Base-by-base conservation (phyloP, 2,113 vertebrate genomes). In the Bambusicola thoracicus region DNA sequence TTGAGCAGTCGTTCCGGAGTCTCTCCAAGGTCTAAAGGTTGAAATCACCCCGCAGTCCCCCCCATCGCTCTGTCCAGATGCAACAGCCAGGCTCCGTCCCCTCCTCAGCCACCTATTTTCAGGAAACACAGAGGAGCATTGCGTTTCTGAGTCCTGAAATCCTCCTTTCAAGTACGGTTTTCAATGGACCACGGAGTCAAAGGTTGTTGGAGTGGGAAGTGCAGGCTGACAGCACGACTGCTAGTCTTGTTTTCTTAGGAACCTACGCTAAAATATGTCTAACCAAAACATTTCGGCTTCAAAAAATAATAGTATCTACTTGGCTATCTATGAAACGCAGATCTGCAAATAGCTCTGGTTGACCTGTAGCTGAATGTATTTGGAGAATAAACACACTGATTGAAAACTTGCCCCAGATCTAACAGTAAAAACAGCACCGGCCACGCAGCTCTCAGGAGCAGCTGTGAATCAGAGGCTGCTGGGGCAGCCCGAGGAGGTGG, bases 191-290 rank as follows among this genome's bases (percentile, higher is more conserved):
- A 0, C 44, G 61, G 53, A 95, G 82, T 59, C 85, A 95, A 83
- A 95, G 90, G 85, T 70, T 70, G 73, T 36, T 93, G 43, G 94
- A 95, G 83, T 83, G 85, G 92, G 92, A 96, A 95, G 65, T 92
- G 80, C 1, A 9, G 69, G 73, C 76, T 69, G 85, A 94, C 68
- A 91, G 81, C 7, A 0, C 0, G 2, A 91, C 69, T 93, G 88
- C 67, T 51, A 78, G 85, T 34, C 85, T 78, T 96, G 85, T 96
- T 96, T 96, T 95, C 92, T 93, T 96, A 93, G 90, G 93, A 96
- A 95, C 68, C 68, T 83, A 85, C 0, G 80, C 92, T 90, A 59
- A 96, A 92, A 96, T 90, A 94, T 84, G 90, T 81, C 85, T 51
- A 88, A 93, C 49, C 43, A 88, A 96, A 96, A 96, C 92, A 96